A percentile compares a stretch with the other conserved stretches of the same genome.
Conservation (phyloP, 2,113 vertebrate genomes). For the Amphiprion ocellaris region DNA sequence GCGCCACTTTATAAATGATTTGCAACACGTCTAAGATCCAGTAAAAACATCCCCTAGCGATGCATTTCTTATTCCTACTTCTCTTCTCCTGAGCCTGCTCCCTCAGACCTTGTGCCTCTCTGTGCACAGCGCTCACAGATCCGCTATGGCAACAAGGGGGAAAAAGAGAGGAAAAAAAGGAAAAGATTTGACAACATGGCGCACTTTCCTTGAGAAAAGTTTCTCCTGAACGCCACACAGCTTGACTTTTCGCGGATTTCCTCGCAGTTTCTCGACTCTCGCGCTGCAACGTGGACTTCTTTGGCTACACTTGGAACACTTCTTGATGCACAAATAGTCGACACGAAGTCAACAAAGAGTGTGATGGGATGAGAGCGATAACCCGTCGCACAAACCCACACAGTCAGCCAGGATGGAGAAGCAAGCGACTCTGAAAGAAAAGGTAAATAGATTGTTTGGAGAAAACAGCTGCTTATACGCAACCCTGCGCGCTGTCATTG, state of each 20-base stretch:
- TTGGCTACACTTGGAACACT: not conserved
- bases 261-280: slow-evolving; percentile 22
- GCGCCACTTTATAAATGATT: not conserved
- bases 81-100: slow-evolving; percentile 20
- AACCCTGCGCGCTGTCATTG: slow-evolving; percentile 7
- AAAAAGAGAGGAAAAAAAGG: slow-evolving; percentile 65
- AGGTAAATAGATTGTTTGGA: slow-evolving; percentile 75
- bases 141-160: slow-evolving; percentile 72
- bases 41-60: not conserved
- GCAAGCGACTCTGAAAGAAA: slow-evolving; percentile 81
- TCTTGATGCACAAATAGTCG: slow-evolving; percentile 17
- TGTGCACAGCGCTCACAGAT: slow-evolving; percentile 44
- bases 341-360: slow-evolving; percentile 42
- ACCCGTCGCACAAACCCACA: slow-evolving; percentile 59
- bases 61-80: not conserved
- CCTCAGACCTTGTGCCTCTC: slow-evolving; percentile 36
- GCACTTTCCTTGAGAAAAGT: slow-evolving; percentile 84
- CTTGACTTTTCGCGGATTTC: slow-evolving; percentile 9
- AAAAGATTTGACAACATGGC: slow-evolving; percentile 88
- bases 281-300: slow-evolving; percentile 6
- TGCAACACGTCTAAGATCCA: not conserved
- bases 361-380: slow-evolving; percentile 83
- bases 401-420: slow-evolving; percentile 85
- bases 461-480: not conserved
- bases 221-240: slow-evolving; percentile 53